Evolutionary conservation across 1,140 invertebrate genomes (phyloP).

Genomic region (Eueides isabella): DNA sequence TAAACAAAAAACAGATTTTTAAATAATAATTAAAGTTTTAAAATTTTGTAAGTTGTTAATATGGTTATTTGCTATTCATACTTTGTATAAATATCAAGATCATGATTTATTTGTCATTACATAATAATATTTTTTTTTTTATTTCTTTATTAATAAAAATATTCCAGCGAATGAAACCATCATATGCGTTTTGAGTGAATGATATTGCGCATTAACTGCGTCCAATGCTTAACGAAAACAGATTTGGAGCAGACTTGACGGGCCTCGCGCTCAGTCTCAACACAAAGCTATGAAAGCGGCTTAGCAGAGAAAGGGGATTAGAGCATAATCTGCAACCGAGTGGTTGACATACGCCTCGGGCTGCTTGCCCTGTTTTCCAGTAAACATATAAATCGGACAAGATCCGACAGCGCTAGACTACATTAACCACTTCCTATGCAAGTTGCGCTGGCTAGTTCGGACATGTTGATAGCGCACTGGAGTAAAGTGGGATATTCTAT

Average conservation of each 20-base stretch:
- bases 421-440: constrained; percentile 34
- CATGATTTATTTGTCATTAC: too few species aligned
- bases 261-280: constrained; percentile 66
- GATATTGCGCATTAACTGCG: constrained; percentile 19
- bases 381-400: constrained; percentile 49
- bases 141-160: background rate
- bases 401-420: constrained; percentile 40
- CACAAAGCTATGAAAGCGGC: constrained; percentile 76
- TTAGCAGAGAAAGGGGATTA: constrained; percentile 75
- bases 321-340: constrained; percentile 70
- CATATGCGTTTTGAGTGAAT: constrained; percentile 11
- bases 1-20: too few species aligned
- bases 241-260: constrained; percentile 73
- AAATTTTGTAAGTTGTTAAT: too few species aligned
- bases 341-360: constrained; percentile 75
- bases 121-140: too few species aligned
- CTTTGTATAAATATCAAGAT: too few species aligned
- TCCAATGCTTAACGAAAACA: constrained; percentile 48
- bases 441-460: constrained; percentile 1
- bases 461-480: background rate
- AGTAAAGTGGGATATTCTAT: background rate
- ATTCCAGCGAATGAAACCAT: background rate
- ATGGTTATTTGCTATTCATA: too few species aligned
- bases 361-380: constrained; percentile 53
- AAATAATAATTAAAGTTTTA: too few species aligned